phyloP scores from a whole-genome alignment of 2,888 invertebrate genomes.

The Elegia similella region DNA sequence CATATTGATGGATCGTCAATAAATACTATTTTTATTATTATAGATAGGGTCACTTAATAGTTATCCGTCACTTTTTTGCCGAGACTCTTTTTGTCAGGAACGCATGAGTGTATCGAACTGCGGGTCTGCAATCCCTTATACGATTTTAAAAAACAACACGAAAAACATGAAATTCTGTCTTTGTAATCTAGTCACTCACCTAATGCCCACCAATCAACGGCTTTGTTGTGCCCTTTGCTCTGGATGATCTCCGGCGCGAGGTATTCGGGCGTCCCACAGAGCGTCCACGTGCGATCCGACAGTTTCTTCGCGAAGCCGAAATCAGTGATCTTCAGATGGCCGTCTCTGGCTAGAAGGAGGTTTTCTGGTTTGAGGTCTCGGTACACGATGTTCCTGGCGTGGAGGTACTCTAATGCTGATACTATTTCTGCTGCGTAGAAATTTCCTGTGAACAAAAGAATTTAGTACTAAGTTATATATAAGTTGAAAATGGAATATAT shows the following conservation, averaged over 20 bases:
- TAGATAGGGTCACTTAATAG: too few species aligned
- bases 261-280: conserved; percentile 98
- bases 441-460: conserved; percentile 78
- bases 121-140: too few species aligned
- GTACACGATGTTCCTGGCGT: conserved; percentile 93
- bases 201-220: conserved; percentile 99
- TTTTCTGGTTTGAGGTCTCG: conserved; percentile 97
- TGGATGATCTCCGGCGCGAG: conserved; percentile 98
- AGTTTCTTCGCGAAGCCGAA: conserved; percentile 98
- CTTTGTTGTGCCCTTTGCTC: conserved; percentile 98
- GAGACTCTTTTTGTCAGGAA: too few species aligned
- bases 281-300: conserved; percentile 96
- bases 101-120: too few species aligned
- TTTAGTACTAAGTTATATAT: too few species aligned
- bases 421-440: conserved; percentile 98
- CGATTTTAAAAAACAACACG: too few species aligned
- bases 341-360: conserved; percentile 93
- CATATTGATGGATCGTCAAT: too few species aligned
- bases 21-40: too few species aligned
- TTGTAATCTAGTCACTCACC: conserved; percentile 77
- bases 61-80: too few species aligned
- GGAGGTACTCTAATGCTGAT: conserved; percentile 95
- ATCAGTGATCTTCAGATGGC: conserved; percentile 98
- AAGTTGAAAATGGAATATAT: neutral
- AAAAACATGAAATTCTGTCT: too few species aligned